These are phyloP conservation scores for Mobula hypostoma DNA, from an alignment of 2,113 vertebrate species.

Conservation along the genomic window DNA sequence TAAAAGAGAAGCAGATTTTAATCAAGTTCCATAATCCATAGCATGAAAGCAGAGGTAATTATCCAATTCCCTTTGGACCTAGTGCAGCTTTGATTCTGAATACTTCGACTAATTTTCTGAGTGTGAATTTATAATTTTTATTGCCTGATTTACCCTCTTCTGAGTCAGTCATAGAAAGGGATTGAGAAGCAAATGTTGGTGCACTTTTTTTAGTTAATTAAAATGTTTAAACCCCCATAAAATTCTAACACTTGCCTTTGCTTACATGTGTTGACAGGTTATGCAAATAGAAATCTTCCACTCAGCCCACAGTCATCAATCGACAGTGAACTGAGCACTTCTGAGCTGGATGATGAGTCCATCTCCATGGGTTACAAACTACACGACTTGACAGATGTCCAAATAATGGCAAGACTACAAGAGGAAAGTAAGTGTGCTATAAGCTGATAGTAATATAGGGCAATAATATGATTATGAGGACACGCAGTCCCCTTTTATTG, in stretches of 20 bases:
- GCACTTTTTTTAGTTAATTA: not conserved
- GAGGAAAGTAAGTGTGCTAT: slow-evolving; percentile 80
- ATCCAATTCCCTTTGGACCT: not conserved
- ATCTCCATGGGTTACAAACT: slow-evolving; percentile 93
- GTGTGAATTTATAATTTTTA: not conserved
- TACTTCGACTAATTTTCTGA: not conserved
- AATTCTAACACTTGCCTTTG: not conserved
- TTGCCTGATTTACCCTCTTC: not conserved
- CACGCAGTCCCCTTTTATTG: no score
- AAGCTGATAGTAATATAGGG: not conserved
- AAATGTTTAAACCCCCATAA: not conserved
- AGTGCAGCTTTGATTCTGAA: not conserved
- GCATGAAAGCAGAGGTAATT: not conserved
- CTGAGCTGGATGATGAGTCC: slow-evolving; percentile 82
- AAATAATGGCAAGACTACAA: slow-evolving; percentile 96
- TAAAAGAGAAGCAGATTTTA: not conserved
- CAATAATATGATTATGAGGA: no score
- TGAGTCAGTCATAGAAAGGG: not conserved
- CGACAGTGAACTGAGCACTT: slow-evolving; percentile 83
- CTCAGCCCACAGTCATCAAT: slow-evolving; percentile 90
- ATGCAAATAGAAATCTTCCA: slow-evolving; percentile 64
- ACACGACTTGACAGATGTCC: slow-evolving; percentile 93
- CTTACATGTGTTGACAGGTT: slow-evolving; percentile 52
- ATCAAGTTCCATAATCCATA: not conserved
- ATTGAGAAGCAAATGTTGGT: not conserved